These are phyloP conservation scores for Arrhamphus sclerolepis DNA, from an alignment of 2,797 vertebrate species.

Conservation along the genomic window DNA sequence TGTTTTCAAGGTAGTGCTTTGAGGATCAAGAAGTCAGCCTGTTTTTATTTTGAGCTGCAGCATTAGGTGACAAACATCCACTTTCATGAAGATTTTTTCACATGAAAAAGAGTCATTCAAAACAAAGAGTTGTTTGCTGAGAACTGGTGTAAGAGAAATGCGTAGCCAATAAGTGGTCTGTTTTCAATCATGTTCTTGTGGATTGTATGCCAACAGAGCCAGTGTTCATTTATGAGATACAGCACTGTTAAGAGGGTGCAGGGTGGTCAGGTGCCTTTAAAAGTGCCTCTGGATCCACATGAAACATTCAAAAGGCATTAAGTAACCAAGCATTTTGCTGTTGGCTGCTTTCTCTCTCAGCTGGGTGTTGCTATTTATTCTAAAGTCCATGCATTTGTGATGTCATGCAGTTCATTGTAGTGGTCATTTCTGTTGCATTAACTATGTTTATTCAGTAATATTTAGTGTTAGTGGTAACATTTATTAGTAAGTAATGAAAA, in stretches of 20 bases:
- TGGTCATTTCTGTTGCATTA: constrained; percentile 6
- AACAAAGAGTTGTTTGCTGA: constrained; percentile 37
- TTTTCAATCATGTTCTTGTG: constrained; percentile 64
- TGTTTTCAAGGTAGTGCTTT: constrained; percentile 90
- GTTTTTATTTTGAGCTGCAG: neutral
- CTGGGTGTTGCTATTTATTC: constrained; percentile 16
- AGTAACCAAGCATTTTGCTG: constrained; percentile 18
- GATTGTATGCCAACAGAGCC: constrained; percentile 63
- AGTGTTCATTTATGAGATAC: constrained; percentile 55
- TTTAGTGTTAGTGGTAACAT: neutral
- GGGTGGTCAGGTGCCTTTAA: constrained; percentile 66
- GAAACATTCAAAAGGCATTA: constrained; percentile 33
- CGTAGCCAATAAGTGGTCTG: constrained; percentile 50
- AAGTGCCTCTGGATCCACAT: constrained; percentile 62
- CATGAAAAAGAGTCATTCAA: constrained; percentile 24
- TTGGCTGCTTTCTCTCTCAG: constrained; percentile 19
- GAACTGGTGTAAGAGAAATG: constrained; percentile 48
- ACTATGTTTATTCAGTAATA: constrained; percentile 3
- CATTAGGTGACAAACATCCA: neutral
- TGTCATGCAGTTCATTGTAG: constrained; percentile 1
- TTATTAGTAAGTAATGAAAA: constrained; percentile 1
- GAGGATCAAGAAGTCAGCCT: rapidly evolving
- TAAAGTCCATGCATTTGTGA: constrained; percentile 1
- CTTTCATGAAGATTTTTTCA: constrained; percentile 14
- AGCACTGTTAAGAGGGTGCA: constrained; percentile 53